Evolutionary conservation across 2,797 vertebrate species (phyloP), one percentile per base, ranked within the genome.

Genomic region (Yasuhikotakia modesta): DNA sequence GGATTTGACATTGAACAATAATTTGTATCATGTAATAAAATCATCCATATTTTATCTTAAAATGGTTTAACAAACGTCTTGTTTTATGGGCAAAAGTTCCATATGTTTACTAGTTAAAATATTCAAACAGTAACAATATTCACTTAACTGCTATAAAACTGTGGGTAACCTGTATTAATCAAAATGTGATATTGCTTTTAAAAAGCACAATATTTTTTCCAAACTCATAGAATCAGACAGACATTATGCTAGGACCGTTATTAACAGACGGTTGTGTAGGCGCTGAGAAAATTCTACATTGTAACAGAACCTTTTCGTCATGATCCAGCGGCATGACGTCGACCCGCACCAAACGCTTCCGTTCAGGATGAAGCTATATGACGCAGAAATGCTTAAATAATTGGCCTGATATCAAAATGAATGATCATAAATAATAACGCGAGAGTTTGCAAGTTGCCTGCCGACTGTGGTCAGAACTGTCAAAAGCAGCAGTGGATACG

Each of bases 401-500:
- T 88, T 83, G 76, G 85, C 83, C 86, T 68, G 78, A 87, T 89
- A 87, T 70, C 85, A 83, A 85, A 82, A 88, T 50, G 65, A 72
- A 63, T 19, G 64, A 22, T 65, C 58, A 72, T 66, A 71, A 82
- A 86, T 85, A 93, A 93, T 92, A 94, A 91, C 91, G 92, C 92
- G 91, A 93, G 92, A 94, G 92, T 93, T 92, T 89, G 90, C 85
- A 92, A 94, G 91, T 94, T 93, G 88, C 87, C 86, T 90, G 75
- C 89, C 90, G 90, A 88, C 91, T 90, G 92, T 89, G 89, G 87
- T 88, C 88, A 90, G 91, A 94, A 90, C 94, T 95, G 94, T 94
- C 94, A 94, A 94, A 93, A 93, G 93, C 90, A 89, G 93, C 68
- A 92, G 92, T 88, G 89, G 92, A 90, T 87, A 82, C 90, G 91